Base-by-base conservation (phyloP, 2,888 invertebrate species). In the Tenthredo scrophulariae region DNA sequence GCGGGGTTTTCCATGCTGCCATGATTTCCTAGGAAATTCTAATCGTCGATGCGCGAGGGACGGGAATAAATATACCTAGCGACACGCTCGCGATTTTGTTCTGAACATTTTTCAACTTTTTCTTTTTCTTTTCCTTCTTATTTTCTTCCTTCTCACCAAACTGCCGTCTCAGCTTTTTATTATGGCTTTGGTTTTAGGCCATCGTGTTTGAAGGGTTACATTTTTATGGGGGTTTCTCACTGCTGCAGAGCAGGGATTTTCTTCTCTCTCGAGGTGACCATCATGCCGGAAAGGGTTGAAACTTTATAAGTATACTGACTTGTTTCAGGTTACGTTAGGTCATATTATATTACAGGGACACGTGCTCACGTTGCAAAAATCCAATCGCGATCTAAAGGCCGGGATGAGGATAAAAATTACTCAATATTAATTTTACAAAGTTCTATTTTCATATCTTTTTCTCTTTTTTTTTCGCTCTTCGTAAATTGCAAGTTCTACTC, bases 281-380 rank as follows among this genome's bases (percentile, higher is more conserved):
- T 74, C 74, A 74, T 74, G n/a, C 46, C 54, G 54, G 54, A 77
- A 77, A 33, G 77, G 77, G 77, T 77, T 77, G 18, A 54, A 77
- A 40, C 13, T 18, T 54, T 33, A 54, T 18, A 77, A 77, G 77
- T 77, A 29, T 50, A 33, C 67, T 6, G 67, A n/a, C 26, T 10
- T 29, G 54, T 33, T 77, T 77, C 40, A 29, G 29, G 46, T n/a
- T 86, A 85, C 85, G 85, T 85, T 67, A 82, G 85, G 86, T 84
- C 10, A 7, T 86, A 85, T 46, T 13, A 46, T 46, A 46, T 86
- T 85, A 54, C n/a, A 75, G 84, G 85, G 85, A 86, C 84, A 85
- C 85, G 40, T 75, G 43, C 37, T 84, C 75, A 9, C 18, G 50
- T 26, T 50, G 29, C 40, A 26, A 43, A 74, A 40, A 74, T 74